phyloP scores from a whole-genome alignment of 2,888 invertebrate genomes.

The Erebia aethiops region DNA sequence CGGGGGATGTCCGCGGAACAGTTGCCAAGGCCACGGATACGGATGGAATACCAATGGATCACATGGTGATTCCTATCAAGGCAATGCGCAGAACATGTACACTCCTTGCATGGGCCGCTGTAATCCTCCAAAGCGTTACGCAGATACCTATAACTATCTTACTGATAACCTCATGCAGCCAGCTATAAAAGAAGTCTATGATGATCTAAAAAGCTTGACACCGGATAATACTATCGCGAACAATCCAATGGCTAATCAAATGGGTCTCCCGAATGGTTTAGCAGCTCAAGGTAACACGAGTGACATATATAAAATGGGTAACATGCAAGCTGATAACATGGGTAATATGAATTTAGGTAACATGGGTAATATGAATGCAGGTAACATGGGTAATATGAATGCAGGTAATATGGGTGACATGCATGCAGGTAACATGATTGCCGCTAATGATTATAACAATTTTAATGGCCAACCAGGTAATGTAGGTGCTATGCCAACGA shows the following conservation, averaged over 20 bases:
- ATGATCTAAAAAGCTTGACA: slow-evolving; percentile 65
- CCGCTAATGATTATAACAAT: slow-evolving; percentile 25
- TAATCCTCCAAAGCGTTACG: slow-evolving; percentile 64
- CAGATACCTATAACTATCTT: slow-evolving; percentile 69
- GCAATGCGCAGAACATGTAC: slow-evolving; percentile 31
- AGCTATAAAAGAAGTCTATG: slow-evolving; percentile 68
- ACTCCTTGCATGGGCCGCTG: slow-evolving; percentile 56
- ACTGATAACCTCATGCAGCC: slow-evolving; percentile 72
- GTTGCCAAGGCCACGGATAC: slow-evolving; percentile 52
- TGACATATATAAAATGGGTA: slow-evolving; percentile 18
- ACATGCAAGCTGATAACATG: slow-evolving; percentile 19
- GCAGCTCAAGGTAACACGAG: slow-evolving; percentile 2
- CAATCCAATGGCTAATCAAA: slow-evolving; percentile 57
- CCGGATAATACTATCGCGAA: slow-evolving; percentile 66
- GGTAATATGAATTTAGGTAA: neutral
- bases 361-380: neutral
- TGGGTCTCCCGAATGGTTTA: slow-evolving; percentile 50
- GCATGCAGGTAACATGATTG: slow-evolving; percentile 24
- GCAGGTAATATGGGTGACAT: slow-evolving; percentile 18
- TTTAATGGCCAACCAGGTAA: slow-evolving; percentile 13
- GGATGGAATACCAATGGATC: slow-evolving; percentile 46
- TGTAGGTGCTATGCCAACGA: slow-evolving; percentile 15
- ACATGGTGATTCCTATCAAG: slow-evolving; percentile 51
- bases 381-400: slow-evolving; percentile 16
- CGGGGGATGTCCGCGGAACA: slow-evolving; percentile 52